Conservation (phyloP, 2,797 vertebrate species). For the Chromis chromis region DNA sequence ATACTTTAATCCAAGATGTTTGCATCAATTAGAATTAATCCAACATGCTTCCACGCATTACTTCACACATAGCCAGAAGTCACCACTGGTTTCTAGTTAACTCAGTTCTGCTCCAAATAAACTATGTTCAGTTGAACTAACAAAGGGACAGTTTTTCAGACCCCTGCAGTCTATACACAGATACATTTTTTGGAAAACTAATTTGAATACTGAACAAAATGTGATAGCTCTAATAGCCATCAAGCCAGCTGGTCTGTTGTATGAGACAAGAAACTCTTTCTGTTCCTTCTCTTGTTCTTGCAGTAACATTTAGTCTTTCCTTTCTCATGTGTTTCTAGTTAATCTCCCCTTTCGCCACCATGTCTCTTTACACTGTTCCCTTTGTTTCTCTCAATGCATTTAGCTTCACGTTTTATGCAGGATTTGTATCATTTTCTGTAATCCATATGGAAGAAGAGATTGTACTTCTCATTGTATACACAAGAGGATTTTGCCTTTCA, state of each 20-base stretch:
- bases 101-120: not conserved
- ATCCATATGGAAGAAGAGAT: conserved; percentile 32
- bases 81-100: not conserved
- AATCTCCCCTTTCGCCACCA: not conserved
- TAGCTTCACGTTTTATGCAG: conserved; percentile 7
- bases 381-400: conserved; percentile 15
- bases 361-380: not conserved
- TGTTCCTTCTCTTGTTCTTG: not conserved
- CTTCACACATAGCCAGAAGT: not conserved
- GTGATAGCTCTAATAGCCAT: too few species aligned
- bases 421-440: conserved; percentile 27
- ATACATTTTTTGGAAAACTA: not conserved
- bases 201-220: too few species aligned
- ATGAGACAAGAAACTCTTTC: not conserved
- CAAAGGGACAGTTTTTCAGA: not conserved
- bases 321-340: not conserved
- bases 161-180: not conserved
- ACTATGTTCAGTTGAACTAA: not conserved
- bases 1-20: not conserved
- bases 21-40: not conserved
- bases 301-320: too few species aligned
- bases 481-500: conserved; percentile 33
- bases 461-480: conserved; percentile 34
- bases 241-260: not conserved
- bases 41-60: not conserved